These are phyloP conservation scores for Nemotelus pantherinus DNA, from an alignment of 2,888 invertebrate genomes.

Conservation along the genomic window DNA sequence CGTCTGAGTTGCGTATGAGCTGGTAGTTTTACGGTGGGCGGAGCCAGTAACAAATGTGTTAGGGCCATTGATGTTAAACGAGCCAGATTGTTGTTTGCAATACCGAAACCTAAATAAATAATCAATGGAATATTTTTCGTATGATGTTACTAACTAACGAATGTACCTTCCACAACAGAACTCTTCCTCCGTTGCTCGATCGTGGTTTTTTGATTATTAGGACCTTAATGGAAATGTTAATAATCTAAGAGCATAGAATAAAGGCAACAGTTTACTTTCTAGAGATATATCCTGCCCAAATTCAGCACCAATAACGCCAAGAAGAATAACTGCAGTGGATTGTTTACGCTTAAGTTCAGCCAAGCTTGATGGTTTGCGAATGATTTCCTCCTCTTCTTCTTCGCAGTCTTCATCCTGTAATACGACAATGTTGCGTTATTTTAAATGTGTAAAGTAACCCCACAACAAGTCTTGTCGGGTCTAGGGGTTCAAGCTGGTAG, in stretches of 20 bases:
- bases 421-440: background rate
- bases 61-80: conserved; percentile 93
- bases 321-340: conserved; percentile 94
- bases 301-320: conserved; percentile 98
- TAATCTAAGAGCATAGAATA: background rate
- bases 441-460: too few relatives aligned
- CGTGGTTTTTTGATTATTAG: conserved; percentile 46
- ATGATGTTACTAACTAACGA: background rate
- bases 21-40: conserved; percentile 84
- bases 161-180: conserved; percentile 79
- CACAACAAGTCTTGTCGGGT: too few relatives aligned
- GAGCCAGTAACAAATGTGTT: conserved; percentile 89
- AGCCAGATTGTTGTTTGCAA: conserved; percentile 88
- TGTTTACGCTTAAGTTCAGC: conserved; percentile 92
- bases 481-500: too few relatives aligned
- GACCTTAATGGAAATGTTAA: conserved; percentile 43
- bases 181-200: conserved; percentile 72
- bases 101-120: conserved; percentile 69
- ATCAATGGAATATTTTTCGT: background rate
- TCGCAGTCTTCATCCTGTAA: conserved; percentile 81
- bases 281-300: conserved; percentile 94
- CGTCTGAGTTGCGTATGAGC: conserved; percentile 92
- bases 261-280: conserved; percentile 64
- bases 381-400: conserved; percentile 86
- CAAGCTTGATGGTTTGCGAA: conserved; percentile 84